phyloP scores from a whole-genome alignment of 1,140 invertebrate genomes.

The Macrobrachium nipponense region DNA sequence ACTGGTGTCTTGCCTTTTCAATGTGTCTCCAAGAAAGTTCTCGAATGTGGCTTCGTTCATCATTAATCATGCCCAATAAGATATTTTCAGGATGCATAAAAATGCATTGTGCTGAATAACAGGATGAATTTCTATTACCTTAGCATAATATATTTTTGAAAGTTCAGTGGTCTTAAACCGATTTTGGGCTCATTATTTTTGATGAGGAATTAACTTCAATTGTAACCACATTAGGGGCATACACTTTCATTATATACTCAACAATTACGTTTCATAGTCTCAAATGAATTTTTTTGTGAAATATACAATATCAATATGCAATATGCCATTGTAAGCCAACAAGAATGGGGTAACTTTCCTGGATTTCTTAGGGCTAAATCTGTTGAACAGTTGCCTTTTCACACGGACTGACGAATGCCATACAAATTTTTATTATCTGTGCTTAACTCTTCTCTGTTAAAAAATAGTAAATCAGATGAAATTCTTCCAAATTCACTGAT shows the following conservation, averaged over 20 bases:
- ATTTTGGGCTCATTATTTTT: neutral
- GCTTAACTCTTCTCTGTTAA: too few relatives aligned
- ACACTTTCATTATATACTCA: neutral
- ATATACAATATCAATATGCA: too few relatives aligned
- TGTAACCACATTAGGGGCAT: neutral
- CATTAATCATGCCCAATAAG: slow-evolving; percentile 22
- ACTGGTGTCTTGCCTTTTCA: slow-evolving; percentile 8
- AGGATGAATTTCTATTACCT: neutral
- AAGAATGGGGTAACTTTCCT: too few relatives aligned
- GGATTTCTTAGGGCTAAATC: too few relatives aligned
- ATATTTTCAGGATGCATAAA: slow-evolving; percentile 3
- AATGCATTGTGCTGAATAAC: slow-evolving; percentile 12
- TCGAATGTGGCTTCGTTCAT: slow-evolving; percentile 2
- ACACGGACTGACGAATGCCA: too few relatives aligned
- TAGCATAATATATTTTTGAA: neutral
- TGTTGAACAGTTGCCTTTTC: too few relatives aligned
- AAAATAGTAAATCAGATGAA: too few relatives aligned
- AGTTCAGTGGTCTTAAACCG: neutral
- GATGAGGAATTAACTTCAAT: neutral
- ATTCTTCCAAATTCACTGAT: too few relatives aligned
- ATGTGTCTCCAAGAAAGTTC: neutral
- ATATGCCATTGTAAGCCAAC: too few relatives aligned
- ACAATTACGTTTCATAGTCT: neutral
- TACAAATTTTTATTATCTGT: too few relatives aligned
- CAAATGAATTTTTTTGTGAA: too few relatives aligned